Base-by-base conservation (phyloP, 2,113 vertebrate genomes). In the Promerops cafer region DNA sequence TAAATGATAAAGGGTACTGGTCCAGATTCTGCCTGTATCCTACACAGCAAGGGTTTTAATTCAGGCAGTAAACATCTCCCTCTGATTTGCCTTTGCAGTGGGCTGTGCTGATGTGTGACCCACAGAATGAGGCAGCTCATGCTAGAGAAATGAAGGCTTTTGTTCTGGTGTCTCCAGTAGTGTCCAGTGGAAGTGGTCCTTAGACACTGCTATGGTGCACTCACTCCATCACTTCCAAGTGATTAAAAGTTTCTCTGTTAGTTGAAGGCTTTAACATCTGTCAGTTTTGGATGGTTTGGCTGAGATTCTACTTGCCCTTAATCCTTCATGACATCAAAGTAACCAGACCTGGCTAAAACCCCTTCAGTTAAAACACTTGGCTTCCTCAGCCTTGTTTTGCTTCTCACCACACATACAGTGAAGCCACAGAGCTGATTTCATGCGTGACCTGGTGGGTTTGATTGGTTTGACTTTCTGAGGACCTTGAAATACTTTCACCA, bases 231-330 rank as follows among this genome's bases (percentile, higher is more conserved):
- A 1, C 30, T 82, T 84, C 16, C 11, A 24, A 87, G 15, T 7
- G 18, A 31, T 42, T 75, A n/a, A 49, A 88, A 42, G 4, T 54
- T 20, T 44, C 26, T 57, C 42, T 0, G 0, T 64, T 49, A 53
- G 22, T 12, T 64, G 40, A 61, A 65, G 53, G 13, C 17, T 40
- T 86, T 59, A 44, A 53, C 26, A 37, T 31, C 37, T 13, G 20
- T 80, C 26, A 57, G 10, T 56, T 88, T 1, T 4, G 30, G 30
- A 16, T 27, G 31, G 26, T 44, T 45, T 53, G 31, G 28, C 4
- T 60, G 70, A 68, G 8, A 6, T 47, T 71, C 17, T 79, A 9
- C 40, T 76, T 88, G n/a, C 16, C 49, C 11, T 75, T 47, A 68
- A 49, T 56, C 23, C 27, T 76, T 21, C 16, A 6, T 27, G 30